A percentile compares a stretch with the other conserved stretches of the same genome.
Evolutionary conservation across 2,888 invertebrate species (phyloP).

Genomic region (Thera britannica): DNA sequence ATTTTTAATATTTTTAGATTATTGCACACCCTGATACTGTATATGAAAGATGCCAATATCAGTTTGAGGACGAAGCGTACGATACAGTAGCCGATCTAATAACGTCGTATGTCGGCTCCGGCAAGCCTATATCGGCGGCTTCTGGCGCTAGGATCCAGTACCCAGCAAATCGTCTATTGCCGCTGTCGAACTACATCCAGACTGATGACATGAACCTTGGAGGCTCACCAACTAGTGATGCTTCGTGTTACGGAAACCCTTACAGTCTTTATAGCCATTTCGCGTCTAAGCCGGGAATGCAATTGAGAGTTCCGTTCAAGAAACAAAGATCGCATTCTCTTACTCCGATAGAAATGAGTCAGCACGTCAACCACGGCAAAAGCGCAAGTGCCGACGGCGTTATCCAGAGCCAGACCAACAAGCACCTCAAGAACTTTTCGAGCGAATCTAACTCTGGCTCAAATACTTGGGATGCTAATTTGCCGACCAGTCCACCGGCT

Average conservation of each 20-base stretch:
- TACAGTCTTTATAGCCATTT: conserved; percentile 81
- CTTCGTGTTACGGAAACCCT: conserved; percentile 68
- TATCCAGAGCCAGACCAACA: conserved; percentile 81
- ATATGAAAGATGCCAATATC: conserved; percentile 95
- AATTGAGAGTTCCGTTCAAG: conserved; percentile 70
- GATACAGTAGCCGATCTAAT: conserved; percentile 97
- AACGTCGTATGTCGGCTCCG: conserved; percentile 96
- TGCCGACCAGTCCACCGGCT: conserved; percentile 86
- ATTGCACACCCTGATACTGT: conserved; percentile 95
- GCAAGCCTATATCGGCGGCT: conserved; percentile 93
- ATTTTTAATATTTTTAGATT: conserved; percentile 80
- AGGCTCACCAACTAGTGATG: conserved; percentile 67
- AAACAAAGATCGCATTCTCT: conserved; percentile 91
- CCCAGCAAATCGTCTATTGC: conserved; percentile 93
- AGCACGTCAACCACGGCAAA: conserved; percentile 81
- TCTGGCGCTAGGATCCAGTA: conserved; percentile 95
- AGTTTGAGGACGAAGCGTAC: conserved; percentile 97
- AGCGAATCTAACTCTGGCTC: conserved; percentile 79
- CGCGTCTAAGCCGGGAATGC: conserved; percentile 73
- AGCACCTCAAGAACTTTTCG: conserved; percentile 73
- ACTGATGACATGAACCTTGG: conserved; percentile 67
- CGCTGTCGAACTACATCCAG: conserved; percentile 88
- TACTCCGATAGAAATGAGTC: conserved; percentile 86
- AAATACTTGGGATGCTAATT: conserved; percentile 80
- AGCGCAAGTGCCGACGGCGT: conserved; percentile 90